Base-by-base conservation (phyloP, 2,888 invertebrate species). In the Cosmia pyralina region DNA sequence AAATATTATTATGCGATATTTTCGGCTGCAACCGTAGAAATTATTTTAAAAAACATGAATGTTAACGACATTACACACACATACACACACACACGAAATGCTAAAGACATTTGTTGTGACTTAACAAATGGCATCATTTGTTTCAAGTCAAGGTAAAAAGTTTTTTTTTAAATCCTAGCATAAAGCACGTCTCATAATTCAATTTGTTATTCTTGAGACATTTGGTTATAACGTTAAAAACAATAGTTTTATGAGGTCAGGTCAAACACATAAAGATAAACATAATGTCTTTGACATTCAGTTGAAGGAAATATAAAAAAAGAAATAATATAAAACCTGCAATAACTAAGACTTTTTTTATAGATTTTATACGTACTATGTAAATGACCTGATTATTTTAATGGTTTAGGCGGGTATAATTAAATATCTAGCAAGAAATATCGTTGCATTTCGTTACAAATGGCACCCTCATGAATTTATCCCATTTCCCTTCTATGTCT, bases 231-330 rank as follows among this genome's bases (percentile, higher is more conserved):
- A 50, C 59, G 1, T 50, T 78, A 50, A 46, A n/a, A 64, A 78
- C 48, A 79, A 64, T 38, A 62, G 22, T 60, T 73, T 52, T 73
- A 62, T 62, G 52, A 73, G 79, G 55, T 73, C 46, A 57, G 55
- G 60, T 73, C 60, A 65, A 65, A 55, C 48, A 77, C n/a, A 55
- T 53, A 44, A 50, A 64, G 7, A n/a, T 46, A n/a, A 10, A 34
- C 19, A 17, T 62, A 57, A 69, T 52, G 8, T 15, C 15, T 64
- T 13, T 65, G 72, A n/a, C 79, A 79, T 79, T 73, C 38, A 55
- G 34, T 72, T 60, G 50, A 72, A 58, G 72, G 63, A 69, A 62
- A 58, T 58, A 59, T 64, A 58, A 59, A 59, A 71, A n/a, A n/a
- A n/a, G n/a, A n/a, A n/a, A n/a, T n/a, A n/a, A n/a, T n/a, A n/a